phyloP scores from a whole-genome alignment of 2,113 vertebrate species.

The Tor tambroides region DNA sequence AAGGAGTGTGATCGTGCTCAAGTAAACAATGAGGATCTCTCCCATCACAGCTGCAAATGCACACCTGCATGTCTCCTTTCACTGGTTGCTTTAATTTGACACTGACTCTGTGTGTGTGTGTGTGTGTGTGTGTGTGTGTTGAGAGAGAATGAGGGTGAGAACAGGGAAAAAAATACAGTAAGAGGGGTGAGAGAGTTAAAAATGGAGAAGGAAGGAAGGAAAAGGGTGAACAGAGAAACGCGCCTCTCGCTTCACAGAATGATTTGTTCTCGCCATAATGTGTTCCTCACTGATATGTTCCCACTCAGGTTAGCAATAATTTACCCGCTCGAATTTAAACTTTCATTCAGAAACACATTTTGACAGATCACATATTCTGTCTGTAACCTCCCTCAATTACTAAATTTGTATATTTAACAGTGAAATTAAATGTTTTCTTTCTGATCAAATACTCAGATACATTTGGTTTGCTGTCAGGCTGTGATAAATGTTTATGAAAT shows the following conservation, averaged over 20 bases:
- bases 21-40: conserved; percentile 20
- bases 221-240: background rate
- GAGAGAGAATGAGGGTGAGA: background rate
- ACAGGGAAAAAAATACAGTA: background rate
- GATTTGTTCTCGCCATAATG: background rate
- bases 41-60: conserved; percentile 19
- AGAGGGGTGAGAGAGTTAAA: background rate
- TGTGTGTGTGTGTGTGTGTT: background rate
- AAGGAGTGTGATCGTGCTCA: background rate
- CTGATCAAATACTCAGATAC: background rate
- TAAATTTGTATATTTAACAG: background rate
- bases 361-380: background rate
- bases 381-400: background rate
- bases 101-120: background rate
- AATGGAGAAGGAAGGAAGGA: background rate
- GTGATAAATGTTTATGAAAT: background rate
- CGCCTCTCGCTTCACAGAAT: background rate
- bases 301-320: conserved; percentile 5
- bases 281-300: background rate
- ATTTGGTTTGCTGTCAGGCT: background rate
- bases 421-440: background rate
- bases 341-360: background rate
- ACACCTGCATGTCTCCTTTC: conserved; percentile 13
- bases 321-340: background rate
- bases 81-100: background rate